Conservation (phyloP, 2,888 invertebrate species). For the Tromatobia lineatoria region DNA sequence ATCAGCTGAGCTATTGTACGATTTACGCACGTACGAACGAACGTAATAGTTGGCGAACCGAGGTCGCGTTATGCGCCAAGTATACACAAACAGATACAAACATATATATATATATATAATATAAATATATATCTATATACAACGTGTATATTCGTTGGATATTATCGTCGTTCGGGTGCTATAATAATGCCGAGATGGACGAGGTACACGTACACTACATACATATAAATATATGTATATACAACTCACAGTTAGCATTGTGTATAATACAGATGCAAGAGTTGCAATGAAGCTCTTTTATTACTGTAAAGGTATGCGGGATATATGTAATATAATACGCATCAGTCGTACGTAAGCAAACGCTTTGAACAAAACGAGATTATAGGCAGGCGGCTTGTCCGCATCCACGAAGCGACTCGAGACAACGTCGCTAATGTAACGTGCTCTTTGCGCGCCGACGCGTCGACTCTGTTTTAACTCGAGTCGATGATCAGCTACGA, state of each 20-base stretch:
- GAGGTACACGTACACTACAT: constrained; percentile 52
- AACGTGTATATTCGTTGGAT: constrained; percentile 35
- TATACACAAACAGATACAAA: not conserved
- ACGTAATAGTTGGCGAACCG: constrained; percentile 34
- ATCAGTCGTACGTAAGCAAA: constrained; percentile 30
- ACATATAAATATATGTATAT: constrained; percentile 10
- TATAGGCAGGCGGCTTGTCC: constrained; percentile 47
- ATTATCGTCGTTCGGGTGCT: constrained; percentile 47
- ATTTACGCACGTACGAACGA: constrained; percentile 40
- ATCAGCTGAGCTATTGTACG: constrained; percentile 59
- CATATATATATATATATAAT: constrained; percentile 16
- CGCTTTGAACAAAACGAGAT: constrained; percentile 55
- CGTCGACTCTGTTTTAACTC: constrained; percentile 5
- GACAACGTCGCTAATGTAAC: constrained; percentile 56
- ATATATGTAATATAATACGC: constrained; percentile 47
- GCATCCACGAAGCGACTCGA: not conserved
- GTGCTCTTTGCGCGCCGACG: constrained; percentile 29
- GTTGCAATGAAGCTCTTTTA: constrained; percentile 29
- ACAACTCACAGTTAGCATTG: not conserved
- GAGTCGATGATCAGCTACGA: constrained; percentile 24
- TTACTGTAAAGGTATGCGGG: constrained; percentile 21
- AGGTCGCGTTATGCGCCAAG: constrained; percentile 8
- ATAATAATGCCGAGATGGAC: constrained; percentile 57
- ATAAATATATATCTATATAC: not conserved
- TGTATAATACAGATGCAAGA: constrained; percentile 24